Evolutionary conservation across 2,113 vertebrate species (phyloP).

Genomic region (Syrrhaptes paradoxus): DNA sequence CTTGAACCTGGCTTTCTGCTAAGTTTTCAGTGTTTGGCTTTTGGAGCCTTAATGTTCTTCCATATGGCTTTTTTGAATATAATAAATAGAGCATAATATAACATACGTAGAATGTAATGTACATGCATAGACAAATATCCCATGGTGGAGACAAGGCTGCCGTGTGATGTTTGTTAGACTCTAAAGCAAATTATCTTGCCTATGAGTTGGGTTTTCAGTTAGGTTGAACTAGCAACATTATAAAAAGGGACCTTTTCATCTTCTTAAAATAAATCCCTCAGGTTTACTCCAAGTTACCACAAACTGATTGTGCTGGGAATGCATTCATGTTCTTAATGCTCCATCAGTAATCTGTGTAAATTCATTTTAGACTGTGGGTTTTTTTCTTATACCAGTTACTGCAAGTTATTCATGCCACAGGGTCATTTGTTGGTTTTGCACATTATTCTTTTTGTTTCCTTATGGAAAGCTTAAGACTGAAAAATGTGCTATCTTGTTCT

Average conservation of each 20-base stretch:
- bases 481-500: constrained; percentile 15
- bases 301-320: neutral
- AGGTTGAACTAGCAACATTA: neutral
- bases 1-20: neutral
- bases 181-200: neutral
- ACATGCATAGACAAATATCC: neutral
- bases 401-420: neutral
- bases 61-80: neutral
- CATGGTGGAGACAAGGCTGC: neutral
- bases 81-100: neutral
- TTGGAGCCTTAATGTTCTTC: neutral
- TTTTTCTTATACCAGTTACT: neutral
- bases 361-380: constrained; percentile 2
- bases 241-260: constrained; percentile 5
- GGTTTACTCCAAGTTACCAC: constrained; percentile 10
- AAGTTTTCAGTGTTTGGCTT: neutral
- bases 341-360: constrained; percentile 18
- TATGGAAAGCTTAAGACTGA: constrained; percentile 22
- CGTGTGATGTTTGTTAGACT: neutral
- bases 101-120: neutral
- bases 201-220: constrained; percentile 21
- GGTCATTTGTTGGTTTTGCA: neutral
- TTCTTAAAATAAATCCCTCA: neutral
- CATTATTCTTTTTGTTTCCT: constrained; percentile 29
- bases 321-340: neutral